Evolutionary conservation across 37 sponge, comb jelly and placozoan species (phyloP), one percentile per base, ranked within the genome.

Genomic region (Aplysina aerophoba): DNA sequence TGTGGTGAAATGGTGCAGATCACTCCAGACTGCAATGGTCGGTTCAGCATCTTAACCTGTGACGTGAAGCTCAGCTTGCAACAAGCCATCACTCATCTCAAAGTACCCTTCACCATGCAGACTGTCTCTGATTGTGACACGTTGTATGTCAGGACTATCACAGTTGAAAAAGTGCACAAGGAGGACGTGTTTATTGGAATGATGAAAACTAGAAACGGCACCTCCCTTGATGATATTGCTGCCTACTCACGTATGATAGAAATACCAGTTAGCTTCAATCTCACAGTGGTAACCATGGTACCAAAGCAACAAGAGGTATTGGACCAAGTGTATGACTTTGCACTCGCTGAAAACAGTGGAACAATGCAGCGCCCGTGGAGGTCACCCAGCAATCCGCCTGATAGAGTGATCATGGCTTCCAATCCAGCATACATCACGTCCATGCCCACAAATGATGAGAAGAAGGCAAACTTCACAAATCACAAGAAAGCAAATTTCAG

Each of bases 321-420:
- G n/a, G 53, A 75, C 12, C 25, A 75, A 1, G 41, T 75, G 1
- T 75, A 75, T 41, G 78, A 75, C n/a, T 75, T 13, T 31, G 78
- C 78, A 11, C 44, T 15, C 12, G 11, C 44, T 40, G 33, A 12
- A 21, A 41, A 75, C 53, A 41, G 41, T 41, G 40, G 50, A 44
- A 8, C 8, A 44, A 8, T 8, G 8, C 50, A 8, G 3, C 50
- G 8, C 50, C 3, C 50, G 8, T 3, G 8, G 8, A 44, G 50
- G 50, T 8, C 3, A 44, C 50, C 50, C 50, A 44, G 50, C 8
- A 44, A 3, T 8, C 8, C 50, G 8, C 3, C 50, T 11, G 8
- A 44, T 11, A 44, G 8, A 8, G 6, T 44, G 50, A 8, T 44
- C 8, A 44, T 44, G 50, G 6, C 3, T 44, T 44, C 50, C 50